Evolutionary conservation across 2,113 vertebrate genomes (phyloP), one percentile per base, ranked within the genome.

Genomic region (Rhombomys opimus): DNA sequence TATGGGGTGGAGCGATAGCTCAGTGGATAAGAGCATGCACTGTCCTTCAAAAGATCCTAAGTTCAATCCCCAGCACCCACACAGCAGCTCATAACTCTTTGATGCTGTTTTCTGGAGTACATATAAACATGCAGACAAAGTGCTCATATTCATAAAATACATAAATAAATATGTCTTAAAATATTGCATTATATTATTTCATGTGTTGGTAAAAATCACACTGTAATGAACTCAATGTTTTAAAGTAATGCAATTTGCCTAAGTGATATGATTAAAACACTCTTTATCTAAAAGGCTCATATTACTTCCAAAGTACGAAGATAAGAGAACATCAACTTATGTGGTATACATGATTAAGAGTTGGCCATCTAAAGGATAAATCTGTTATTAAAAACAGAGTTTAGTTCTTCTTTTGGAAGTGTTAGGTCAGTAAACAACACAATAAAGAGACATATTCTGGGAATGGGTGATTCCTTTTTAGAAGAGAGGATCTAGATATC

Each of bases 271-370:
- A 72, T 32, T n/a, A 54, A 89, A 85, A 92, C 14, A 82, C 8
- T 1, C 7, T 50, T 80, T 68, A 46, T 25, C 57, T 32, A 32
- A 85, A 87, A 17, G 52, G 70, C 41, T 67, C 78, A 17, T 25
- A 57, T 38, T 94, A 46, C 88, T 97, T 84, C 27, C 63, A 88
- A 80, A 80, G 25, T 41, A 88, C 57, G 17, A 92, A 90, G 22
- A 67, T 72, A 84, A 90, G 2, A 92, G 1, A 25, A 23, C 25
- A 41, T 61, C 18, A 4, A 57, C 85, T 91, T 93, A 89, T 13
- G n/a, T 76, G 77, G 18, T n/a, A 1, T 17, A 50, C 65, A 17
- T 76, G 63, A 17, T 75, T 73, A 92, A 93, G 35, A 35, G 77
- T 35, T 12, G n/a, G 1, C 12, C 22, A 73, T 93, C 72, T 73